These are phyloP conservation scores for Aspidiotus destructor DNA, from an alignment of 2,888 invertebrate genomes.

Conservation along the genomic window DNA sequence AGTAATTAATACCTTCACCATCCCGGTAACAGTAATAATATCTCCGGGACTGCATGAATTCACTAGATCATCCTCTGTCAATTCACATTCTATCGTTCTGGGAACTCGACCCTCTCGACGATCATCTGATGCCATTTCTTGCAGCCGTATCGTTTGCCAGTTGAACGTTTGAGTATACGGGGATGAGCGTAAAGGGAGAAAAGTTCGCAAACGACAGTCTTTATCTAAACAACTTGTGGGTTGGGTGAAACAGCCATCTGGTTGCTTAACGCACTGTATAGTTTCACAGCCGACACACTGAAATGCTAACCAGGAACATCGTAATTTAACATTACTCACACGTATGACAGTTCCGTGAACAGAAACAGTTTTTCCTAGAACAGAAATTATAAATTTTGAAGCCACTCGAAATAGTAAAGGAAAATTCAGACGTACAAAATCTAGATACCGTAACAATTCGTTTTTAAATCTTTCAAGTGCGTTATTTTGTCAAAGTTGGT, in stretches of 20 bases:
- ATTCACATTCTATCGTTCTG: constrained; percentile 72
- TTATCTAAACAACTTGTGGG: constrained; percentile 51
- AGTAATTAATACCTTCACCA: constrained; percentile 56
- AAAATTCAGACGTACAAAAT: constrained; percentile 40
- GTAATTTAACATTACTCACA: constrained; percentile 62
- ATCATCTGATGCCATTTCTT: constrained; percentile 62
- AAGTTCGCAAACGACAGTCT: constrained; percentile 52
- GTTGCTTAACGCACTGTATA: constrained; percentile 58
- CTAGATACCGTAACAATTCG: constrained; percentile 56
- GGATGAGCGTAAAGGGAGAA: constrained; percentile 55
- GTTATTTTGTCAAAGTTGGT: constrained; percentile 56
- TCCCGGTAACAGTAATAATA: constrained; percentile 74
- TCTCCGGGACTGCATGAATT: constrained; percentile 79
- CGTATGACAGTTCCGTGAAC: constrained; percentile 77
- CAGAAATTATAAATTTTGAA: constrained; percentile 32
- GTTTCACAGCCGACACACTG: constrained; percentile 58
- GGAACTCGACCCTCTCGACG: constrained; percentile 64
- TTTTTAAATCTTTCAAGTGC: constrained; percentile 59
- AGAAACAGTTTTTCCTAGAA: constrained; percentile 60
- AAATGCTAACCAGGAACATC: constrained; percentile 69
- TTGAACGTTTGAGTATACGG: constrained; percentile 62
- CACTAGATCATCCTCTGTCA: constrained; percentile 66
- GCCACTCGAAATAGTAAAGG: not conserved
- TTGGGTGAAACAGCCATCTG: constrained; percentile 50
- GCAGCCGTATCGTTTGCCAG: constrained; percentile 71